Base-by-base conservation (phyloP, 2,888 invertebrate genomes). In the Lissonota sp. region DNA sequence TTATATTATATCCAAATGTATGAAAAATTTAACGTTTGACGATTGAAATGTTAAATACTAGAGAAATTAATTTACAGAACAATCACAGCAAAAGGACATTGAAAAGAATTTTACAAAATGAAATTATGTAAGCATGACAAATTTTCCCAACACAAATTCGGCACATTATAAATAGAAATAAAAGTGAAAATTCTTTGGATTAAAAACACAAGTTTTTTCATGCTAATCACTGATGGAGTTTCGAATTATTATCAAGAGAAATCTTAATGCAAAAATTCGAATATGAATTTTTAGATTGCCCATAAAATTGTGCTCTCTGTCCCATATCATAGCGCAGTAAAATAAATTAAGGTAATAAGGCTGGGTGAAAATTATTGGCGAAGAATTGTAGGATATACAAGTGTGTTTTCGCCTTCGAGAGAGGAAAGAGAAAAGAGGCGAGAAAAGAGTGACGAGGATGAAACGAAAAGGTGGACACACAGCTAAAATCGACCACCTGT, bases 401-500 rank as follows among this genome's bases (percentile, higher is more conserved):
- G 39, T 14, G 55, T n/a, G 16, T 42, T 26, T 62, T 72, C 4
- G 3, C 37, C 63, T 6, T 16, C 62, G 51, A 55, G 16, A 42
- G 53, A 14, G 10, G 12, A 60, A 37, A 37, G 14, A 53, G 55
- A 79, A n/a, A n/a, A 67, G 63, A 73, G 63, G 51, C 62, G 67
- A 53, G 60, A 66, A 44, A n/a, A 51, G 46, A 51, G 57, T 14
- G 46, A 55, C 53, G 37, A 57, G 40, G 39, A 12, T 12, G 37
- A 64, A 26, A 42, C 51, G 58, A 46, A 66, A 53, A 66, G 69
- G 46, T 57, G 12, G 51, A 16, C 44, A 58, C 67, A 73, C 83
- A 77, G 80, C 83, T 84, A 85, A 79, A 84, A 83, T 83, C 84
- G 83, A 86, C 87, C 88, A 90, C 89, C 90, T 90, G 91, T 89